A percentile compares a stretch with the other conserved stretches of the same genome.
These are phyloP conservation scores for Noctua pronuba DNA, from an alignment of 2,888 invertebrate species.

Conservation along the genomic window DNA sequence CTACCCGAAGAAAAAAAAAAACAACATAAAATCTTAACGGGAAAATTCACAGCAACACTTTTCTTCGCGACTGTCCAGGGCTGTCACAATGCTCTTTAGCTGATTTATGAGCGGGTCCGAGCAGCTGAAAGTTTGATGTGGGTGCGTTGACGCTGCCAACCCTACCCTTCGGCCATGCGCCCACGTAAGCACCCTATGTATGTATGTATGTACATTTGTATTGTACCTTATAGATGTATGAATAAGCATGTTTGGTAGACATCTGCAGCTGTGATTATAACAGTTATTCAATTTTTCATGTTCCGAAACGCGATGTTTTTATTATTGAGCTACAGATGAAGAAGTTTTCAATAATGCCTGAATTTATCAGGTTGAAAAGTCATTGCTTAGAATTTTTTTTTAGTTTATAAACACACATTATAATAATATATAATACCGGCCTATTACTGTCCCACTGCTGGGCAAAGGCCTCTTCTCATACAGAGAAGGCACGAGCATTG, in stretches of 20 bases:
- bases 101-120: conserved; percentile 81
- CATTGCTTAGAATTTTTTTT: too few species aligned
- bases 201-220: conserved; percentile 1
- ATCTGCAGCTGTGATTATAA: conserved; percentile 57
- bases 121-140: conserved; percentile 88
- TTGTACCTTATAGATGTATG: conserved; percentile 31
- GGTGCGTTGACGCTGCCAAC: conserved; percentile 76
- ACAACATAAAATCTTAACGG: background rate
- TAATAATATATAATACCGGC: too few species aligned
- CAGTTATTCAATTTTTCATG: too few species aligned
- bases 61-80: conserved; percentile 67
- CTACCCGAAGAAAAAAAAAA: background rate
- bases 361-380: too few species aligned
- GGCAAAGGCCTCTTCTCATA: too few species aligned
- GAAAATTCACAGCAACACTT: conserved; percentile 36
- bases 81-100: conserved; percentile 77
- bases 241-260: conserved; percentile 53
- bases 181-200: conserved; percentile 45
- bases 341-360: too few species aligned
- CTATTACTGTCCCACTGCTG: too few species aligned
- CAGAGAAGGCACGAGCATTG: too few species aligned
- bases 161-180: conserved; percentile 53
- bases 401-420: too few species aligned
- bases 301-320: too few species aligned
- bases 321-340: too few species aligned